Percentiles rank a stretch among this genome's conserved stretches.
These are phyloP conservation scores for Echeneis naucrates DNA, from an alignment of 2,797 vertebrate species.

Conservation along the genomic window DNA sequence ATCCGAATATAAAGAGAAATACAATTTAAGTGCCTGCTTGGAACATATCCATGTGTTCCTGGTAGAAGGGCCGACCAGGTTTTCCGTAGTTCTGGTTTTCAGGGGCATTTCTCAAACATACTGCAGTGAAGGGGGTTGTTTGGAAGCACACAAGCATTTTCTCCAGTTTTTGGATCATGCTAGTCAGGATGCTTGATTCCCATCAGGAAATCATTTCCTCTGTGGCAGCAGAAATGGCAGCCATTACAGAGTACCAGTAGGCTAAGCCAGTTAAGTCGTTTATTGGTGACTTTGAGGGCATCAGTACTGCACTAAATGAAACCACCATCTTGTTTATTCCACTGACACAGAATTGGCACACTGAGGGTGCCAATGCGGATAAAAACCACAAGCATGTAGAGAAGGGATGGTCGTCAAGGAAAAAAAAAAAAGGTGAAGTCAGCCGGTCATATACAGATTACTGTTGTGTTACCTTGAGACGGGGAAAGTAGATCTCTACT, in stretches of 20 bases:
- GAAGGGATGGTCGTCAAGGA: too few species aligned
- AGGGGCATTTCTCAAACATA: neutral
- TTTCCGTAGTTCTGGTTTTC: neutral
- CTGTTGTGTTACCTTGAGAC: too few species aligned
- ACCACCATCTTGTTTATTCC: neutral
- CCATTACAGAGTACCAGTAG: neutral
- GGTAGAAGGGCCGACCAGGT: neutral
- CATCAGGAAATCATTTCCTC: neutral
- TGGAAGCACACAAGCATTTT: neutral
- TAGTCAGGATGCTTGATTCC: neutral
- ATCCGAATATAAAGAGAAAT: too few species aligned
- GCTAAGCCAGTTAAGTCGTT: neutral
- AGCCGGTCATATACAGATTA: too few species aligned
- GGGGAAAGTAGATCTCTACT: too few species aligned
- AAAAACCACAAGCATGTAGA: neutral
- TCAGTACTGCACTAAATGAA: neutral
- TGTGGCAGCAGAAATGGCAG: neutral
- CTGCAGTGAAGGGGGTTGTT: neutral
- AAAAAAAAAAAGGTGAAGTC: neutral
- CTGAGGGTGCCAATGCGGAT: neutral
- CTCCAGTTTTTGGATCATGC: neutral
- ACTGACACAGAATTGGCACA: neutral
- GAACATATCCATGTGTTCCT: too few species aligned
- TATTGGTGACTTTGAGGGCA: neutral
- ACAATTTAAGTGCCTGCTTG: too few species aligned